Evolutionary conservation across 2,113 vertebrate species (phyloP).

Genomic region (Bungarus multicinctus): DNA sequence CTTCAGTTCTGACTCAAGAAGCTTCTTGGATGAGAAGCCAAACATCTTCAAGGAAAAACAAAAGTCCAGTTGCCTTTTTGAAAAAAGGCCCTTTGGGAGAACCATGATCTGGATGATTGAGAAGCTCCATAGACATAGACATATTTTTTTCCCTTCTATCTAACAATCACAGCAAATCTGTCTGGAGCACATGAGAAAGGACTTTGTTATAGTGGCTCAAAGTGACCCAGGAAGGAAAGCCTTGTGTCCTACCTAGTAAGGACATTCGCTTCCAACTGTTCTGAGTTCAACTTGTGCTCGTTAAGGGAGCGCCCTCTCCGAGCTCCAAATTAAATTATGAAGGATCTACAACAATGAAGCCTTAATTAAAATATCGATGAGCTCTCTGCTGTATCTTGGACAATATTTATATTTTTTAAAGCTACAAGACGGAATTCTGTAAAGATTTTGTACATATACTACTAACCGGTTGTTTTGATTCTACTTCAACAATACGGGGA

Average conservation of each 20-base stretch:
- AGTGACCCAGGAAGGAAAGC: slow-evolving; percentile 16
- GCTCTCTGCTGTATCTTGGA: slow-evolving; percentile 59
- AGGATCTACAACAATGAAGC: slow-evolving; percentile 65
- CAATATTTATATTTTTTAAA: slow-evolving; percentile 79
- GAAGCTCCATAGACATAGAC: neutral
- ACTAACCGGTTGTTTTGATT: slow-evolving; percentile 69
- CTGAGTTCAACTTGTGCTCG: slow-evolving; percentile 24
- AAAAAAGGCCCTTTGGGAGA: neutral
- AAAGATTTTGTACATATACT: slow-evolving; percentile 73
- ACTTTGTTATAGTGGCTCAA: neutral
- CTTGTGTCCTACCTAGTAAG: neutral
- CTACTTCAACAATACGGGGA: slow-evolving; percentile 64
- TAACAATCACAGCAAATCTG: slow-evolving; percentile 2
- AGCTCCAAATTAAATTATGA: slow-evolving; percentile 53
- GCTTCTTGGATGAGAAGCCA: neutral
- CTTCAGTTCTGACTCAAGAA: neutral
- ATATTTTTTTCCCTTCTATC: neutral
- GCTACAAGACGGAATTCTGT: slow-evolving; percentile 64
- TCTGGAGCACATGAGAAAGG: neutral
- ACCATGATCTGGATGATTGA: neutral
- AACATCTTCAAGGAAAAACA: neutral
- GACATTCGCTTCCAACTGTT: neutral
- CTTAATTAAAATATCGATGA: slow-evolving; percentile 63
- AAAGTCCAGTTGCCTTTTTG: neutral
- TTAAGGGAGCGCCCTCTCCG: slow-evolving; percentile 22